phyloP scores from a whole-genome alignment of 2,888 invertebrate species.

The Cactoblastis cactorum region DNA sequence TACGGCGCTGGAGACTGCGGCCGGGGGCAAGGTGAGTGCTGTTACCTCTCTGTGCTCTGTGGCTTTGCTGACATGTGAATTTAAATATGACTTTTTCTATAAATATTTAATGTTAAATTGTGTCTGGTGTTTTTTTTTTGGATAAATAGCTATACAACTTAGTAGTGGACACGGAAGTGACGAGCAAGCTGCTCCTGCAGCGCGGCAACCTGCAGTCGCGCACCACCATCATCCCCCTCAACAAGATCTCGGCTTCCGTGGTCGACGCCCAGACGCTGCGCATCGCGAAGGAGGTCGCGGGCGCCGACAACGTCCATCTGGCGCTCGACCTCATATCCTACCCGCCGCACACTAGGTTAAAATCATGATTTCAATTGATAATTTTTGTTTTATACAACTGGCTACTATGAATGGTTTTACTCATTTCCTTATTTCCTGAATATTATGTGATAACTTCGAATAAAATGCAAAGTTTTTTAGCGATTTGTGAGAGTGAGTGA shows the following conservation, averaged over 20 bases:
- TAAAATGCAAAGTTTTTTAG: too few species aligned
- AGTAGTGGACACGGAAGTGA: slow-evolving; percentile 91
- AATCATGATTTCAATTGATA: neutral
- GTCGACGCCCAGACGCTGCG: slow-evolving; percentile 81
- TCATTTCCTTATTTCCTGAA: too few species aligned
- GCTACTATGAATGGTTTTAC: too few species aligned
- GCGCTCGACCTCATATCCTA: slow-evolving; percentile 90
- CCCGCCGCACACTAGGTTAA: slow-evolving; percentile 73
- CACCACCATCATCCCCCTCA: slow-evolving; percentile 94
- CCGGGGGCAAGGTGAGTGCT: slow-evolving; percentile 93
- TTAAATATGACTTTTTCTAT: too few species aligned
- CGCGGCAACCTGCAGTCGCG: slow-evolving; percentile 88
- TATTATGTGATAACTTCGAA: too few species aligned
- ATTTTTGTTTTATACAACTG: neutral
- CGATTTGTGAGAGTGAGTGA: too few species aligned
- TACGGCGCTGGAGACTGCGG: slow-evolving; percentile 91
- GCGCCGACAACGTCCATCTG: slow-evolving; percentile 89
- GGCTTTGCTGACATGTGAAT: too few species aligned
- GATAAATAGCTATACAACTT: slow-evolving; percentile 90
- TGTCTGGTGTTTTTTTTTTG: too few species aligned
- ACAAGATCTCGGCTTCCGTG: slow-evolving; percentile 85
- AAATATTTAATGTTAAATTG: too few species aligned
- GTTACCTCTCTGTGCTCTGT: too few species aligned
- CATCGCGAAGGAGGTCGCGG: slow-evolving; percentile 83
- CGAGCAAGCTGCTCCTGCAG: slow-evolving; percentile 91